phyloP scores from a whole-genome alignment of 1,140 invertebrate species.

The Charaxes varanes region DNA sequence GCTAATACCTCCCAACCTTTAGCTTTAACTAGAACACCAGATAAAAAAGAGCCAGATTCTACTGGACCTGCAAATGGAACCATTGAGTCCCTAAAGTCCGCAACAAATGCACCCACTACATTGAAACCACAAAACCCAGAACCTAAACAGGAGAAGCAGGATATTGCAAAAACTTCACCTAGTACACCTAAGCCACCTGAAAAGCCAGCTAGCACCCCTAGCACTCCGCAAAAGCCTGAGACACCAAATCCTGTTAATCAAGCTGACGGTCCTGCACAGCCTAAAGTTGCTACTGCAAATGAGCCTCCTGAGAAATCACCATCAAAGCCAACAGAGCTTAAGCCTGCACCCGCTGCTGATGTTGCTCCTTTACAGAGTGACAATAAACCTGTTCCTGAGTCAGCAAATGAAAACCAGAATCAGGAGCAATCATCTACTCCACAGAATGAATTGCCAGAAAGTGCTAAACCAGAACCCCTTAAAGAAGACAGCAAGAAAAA shows the following conservation, averaged over 20 bases:
- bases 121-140: constrained; percentile 59
- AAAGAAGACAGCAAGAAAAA: constrained; percentile 48
- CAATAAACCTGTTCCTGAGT: constrained; percentile 54
- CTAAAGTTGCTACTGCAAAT: constrained; percentile 60
- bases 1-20: constrained; percentile 44
- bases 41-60: constrained; percentile 60
- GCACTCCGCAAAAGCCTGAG: constrained; percentile 50
- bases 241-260: constrained; percentile 31
- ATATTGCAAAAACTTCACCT: constrained; percentile 65
- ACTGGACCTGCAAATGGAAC: constrained; percentile 58
- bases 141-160: constrained; percentile 57
- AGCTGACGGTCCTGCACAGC: constrained; percentile 40
- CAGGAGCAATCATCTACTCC: constrained; percentile 39
- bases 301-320: constrained; percentile 56
- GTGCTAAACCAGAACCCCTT: constrained; percentile 32
- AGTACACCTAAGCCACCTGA: constrained; percentile 64
- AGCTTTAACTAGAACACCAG: constrained; percentile 58
- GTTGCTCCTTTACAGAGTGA: constrained; percentile 58
- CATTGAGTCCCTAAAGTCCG: constrained; percentile 55
- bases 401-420: constrained; percentile 53
- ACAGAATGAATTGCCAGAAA: constrained; percentile 33
- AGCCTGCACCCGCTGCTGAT: constrained; percentile 51
- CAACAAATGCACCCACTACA: constrained; percentile 33
- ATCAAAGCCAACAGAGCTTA: constrained; percentile 51
- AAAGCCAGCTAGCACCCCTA: constrained; percentile 40